phyloP scores from a whole-genome alignment of 1,140 invertebrate genomes.

The Harlomillsia oculata region DNA sequence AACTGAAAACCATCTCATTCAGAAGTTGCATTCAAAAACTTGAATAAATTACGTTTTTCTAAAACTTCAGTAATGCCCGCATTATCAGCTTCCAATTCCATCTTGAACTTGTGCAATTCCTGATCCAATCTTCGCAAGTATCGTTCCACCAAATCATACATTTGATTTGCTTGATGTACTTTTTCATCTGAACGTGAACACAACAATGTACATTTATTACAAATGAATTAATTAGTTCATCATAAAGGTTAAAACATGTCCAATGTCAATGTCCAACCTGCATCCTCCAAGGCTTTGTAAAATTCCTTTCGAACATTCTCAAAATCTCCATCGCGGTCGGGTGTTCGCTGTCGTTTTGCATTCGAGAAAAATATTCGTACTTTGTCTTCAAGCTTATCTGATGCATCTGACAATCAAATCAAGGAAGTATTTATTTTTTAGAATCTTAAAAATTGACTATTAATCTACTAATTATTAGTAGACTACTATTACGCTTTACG shows the following conservation, averaged over 20 bases:
- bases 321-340: slow-evolving; percentile 74
- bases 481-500: background rate
- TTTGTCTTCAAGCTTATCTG: slow-evolving; percentile 83
- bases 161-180: slow-evolving; percentile 78
- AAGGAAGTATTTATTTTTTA: too few species aligned
- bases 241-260: background rate
- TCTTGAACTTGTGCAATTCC: slow-evolving; percentile 94
- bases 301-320: slow-evolving; percentile 78
- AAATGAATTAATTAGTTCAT: background rate
- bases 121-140: slow-evolving; percentile 86
- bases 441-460: too few species aligned
- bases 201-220: too few species aligned
- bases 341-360: slow-evolving; percentile 68
- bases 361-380: slow-evolving; percentile 78
- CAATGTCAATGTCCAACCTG: slow-evolving; percentile 80
- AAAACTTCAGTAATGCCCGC: slow-evolving; percentile 93
- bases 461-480: background rate
- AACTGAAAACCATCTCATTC: background rate
- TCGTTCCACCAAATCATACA: slow-evolving; percentile 87
- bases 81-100: slow-evolving; percentile 96
- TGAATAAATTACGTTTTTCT: slow-evolving; percentile 61
- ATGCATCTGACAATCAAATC: slow-evolving; percentile 61
- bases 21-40: too few species aligned
- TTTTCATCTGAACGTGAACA: slow-evolving; percentile 52
- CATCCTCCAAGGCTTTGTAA: slow-evolving; percentile 84